Base-by-base conservation (phyloP, 2,113 vertebrate genomes). In the Mionectes macconnelli region DNA sequence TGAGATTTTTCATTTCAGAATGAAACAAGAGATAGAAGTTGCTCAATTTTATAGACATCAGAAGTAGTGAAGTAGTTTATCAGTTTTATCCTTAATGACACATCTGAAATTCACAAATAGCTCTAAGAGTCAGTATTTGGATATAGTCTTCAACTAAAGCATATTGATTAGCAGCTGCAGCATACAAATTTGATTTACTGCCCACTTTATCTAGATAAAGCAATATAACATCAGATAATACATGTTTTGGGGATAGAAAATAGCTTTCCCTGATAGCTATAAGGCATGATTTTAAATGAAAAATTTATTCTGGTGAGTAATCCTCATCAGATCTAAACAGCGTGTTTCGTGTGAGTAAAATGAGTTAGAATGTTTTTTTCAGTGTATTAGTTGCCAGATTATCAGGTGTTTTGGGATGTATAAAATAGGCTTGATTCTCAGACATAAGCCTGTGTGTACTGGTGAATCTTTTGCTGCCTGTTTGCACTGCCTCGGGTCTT, bases 221-320 rank as follows among this genome's bases (percentile, higher is more conserved):
- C 55, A 77, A 40, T 82, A 17, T 72, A 79, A 56, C n/a, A 66
- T 55, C 33, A 91, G 84, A 40, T 77, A 91, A 76, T 72, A 37
- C 0, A 0, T 90, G 82, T 77, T 88, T 64, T 19, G 70, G 56
- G 82, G 67, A 62, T 69, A 91, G 90, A 59, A 89, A 86, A 57
- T 10, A 31, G 56, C 40, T 89, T 92, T 89, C 80, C 18, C 5
- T 16, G 30, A 35, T 86, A 85, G 84, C 90, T 70, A 31, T 56
- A 84, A 84, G 92, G 47, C 52, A 75, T 73, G 45, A 55, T 91
- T 92, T 94, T 83, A 92, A 77, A 91, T 55, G 63, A 91, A 93
- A 86, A 66, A 47, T 63, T 60, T 80, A n/a, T 21, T 44, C 50
- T 45, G 15, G 35, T 91, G 91, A 80, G 27, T 69, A 70, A 83